Percentiles rank a stretch among this genome's conserved stretches.
phyloP scores from a whole-genome alignment of 2,888 invertebrate genomes.

The Acanthosepion pharaonis region DNA sequence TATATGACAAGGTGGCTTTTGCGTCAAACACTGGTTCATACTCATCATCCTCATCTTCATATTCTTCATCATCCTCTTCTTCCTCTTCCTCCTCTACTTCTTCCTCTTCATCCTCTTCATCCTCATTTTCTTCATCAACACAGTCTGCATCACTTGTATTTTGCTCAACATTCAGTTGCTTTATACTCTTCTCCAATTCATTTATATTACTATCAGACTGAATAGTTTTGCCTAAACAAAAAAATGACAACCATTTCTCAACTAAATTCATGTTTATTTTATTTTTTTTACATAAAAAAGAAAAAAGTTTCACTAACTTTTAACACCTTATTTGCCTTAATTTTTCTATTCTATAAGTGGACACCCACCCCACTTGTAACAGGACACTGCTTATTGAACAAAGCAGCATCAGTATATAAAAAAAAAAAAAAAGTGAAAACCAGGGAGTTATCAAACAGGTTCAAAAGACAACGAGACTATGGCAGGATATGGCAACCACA shows the following conservation, averaged over 20 bases:
- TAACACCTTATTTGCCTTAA: too few relatives aligned
- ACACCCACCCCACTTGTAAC: too few relatives aligned
- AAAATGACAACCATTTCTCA: neutral
- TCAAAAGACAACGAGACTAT: too few relatives aligned
- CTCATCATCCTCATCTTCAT: constrained; percentile 54
- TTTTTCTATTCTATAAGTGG: too few relatives aligned
- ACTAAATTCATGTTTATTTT: too few relatives aligned
- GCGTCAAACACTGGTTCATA: constrained; percentile 55
- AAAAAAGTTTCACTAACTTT: too few relatives aligned
- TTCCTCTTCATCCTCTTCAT: constrained; percentile 52
- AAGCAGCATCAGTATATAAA: too few relatives aligned
- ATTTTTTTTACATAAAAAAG: too few relatives aligned
- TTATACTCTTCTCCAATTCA: neutral
- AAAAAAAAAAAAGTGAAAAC: too few relatives aligned
- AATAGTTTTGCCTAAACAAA: neutral
- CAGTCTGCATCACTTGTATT: neutral
- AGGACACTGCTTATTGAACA: too few relatives aligned
- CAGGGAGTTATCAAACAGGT: too few relatives aligned
- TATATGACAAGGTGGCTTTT: constrained; percentile 57
- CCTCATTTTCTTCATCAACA: constrained; percentile 50
- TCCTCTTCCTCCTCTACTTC: constrained; percentile 52
- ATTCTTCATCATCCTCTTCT: constrained; percentile 52
- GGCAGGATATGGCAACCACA: too few relatives aligned
- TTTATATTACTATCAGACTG: neutral
- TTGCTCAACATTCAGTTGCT: neutral